Evolutionary conservation across 2,797 vertebrate genomes (phyloP), one percentile per base, ranked within the genome.

Genomic region (Masticophis lateralis): DNA sequence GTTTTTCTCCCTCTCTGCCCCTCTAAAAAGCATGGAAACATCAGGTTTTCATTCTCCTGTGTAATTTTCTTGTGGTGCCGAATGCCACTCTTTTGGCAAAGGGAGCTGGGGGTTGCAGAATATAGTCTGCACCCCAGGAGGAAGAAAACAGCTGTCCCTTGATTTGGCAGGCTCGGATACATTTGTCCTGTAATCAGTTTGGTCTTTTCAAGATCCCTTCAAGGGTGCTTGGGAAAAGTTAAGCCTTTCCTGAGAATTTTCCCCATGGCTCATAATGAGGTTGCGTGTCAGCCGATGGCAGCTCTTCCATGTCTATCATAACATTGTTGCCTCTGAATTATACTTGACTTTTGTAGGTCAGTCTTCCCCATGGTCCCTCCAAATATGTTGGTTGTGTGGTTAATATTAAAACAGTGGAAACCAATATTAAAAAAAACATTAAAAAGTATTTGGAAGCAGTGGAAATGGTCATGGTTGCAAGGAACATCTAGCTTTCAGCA

Each of bases 101-200:
- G 63, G 47, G 18, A 27, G 57, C 61, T 93, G 13, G 32, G 83
- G 66, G 92, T 28, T 83, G 20, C 74, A 47, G 74, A 83, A 91
- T 92, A 69, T 37, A 56, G 27, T 57, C 66, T 37, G 53, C 53
- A 8, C 94, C 94, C 95, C 60, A 93, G 94, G 93, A 95, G 88
- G 95, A 95, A 94, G 88, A 93, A 92, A 93, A 43, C 90, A 83
- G 16, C 43, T 7, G 27, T 11, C 1, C 94, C 87, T 37, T 43
- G 37, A 83, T 94, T 94, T 92, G 92, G 47, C 60, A 91, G 60
- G 88, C 37, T 92, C 25, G 28, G 57, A 92, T 90, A 92, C 13
- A 28, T 43, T 59, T 63, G 57, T 43, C 59, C 20, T 63, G 43
- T 27, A 63, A 63, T 47, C 37, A 61, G 59, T 89, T 89, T 63